These are phyloP conservation scores for Pelosia muscerda DNA, from an alignment of 2,888 invertebrate species.

Conservation along the genomic window DNA sequence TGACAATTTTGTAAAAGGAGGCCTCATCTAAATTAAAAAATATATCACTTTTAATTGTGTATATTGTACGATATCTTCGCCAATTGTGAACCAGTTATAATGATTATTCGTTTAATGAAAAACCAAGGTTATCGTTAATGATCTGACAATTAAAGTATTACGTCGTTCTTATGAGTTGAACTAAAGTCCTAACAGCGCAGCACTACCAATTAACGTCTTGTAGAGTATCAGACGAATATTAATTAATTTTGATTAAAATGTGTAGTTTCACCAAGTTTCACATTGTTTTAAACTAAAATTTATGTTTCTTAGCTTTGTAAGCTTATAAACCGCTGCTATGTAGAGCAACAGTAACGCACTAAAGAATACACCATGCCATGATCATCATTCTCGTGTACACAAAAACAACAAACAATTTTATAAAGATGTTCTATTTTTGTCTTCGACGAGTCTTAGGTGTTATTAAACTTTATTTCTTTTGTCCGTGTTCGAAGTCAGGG, in stretches of 20 bases:
- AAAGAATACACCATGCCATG: background rate
- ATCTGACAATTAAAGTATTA: background rate
- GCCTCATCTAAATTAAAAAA: background rate
- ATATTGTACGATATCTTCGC: background rate
- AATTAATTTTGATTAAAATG: too few relatives aligned
- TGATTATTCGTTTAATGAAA: slow-evolving; percentile 1
- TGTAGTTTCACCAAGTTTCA: too few relatives aligned
- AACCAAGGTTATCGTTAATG: background rate
- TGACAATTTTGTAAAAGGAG: background rate
- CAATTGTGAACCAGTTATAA: background rate
- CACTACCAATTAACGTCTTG: too few relatives aligned
- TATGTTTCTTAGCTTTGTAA: background rate
- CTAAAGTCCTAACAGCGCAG: too few relatives aligned
- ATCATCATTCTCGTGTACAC: background rate
- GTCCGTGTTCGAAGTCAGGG: background rate
- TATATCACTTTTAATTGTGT: background rate
- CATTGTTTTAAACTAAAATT: background rate
- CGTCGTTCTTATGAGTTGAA: slow-evolving; percentile 1
- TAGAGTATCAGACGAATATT: too few relatives aligned
- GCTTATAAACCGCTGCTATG: background rate
- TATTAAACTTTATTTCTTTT: slow-evolving; percentile 3
- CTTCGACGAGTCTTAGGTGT: background rate
- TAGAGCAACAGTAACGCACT: background rate
- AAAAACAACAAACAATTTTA: slow-evolving; percentile 7
- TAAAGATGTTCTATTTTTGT: background rate